Conservation (phyloP, 2,797 vertebrate species). For the Sorex maritimensis region DNA sequence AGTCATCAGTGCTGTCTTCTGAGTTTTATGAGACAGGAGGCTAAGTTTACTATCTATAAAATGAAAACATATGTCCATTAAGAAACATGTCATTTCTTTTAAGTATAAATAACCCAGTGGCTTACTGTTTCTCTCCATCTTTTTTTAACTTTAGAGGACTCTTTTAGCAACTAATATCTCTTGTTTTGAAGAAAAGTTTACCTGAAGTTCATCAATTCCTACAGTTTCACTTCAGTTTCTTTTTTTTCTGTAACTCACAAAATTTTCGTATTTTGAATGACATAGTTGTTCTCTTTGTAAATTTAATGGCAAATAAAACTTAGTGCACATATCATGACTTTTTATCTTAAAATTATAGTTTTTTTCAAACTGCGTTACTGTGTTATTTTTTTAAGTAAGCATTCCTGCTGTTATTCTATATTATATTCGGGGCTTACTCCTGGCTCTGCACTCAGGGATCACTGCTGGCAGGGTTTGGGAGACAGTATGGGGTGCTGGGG, state of each 20-base stretch:
- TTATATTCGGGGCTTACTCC: conserved; percentile 55
- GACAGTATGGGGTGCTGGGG: too few species aligned
- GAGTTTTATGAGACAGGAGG: conserved; percentile 71
- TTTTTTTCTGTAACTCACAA: conserved; percentile 81
- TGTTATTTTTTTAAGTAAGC: conserved; percentile 50
- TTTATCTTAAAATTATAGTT: conserved; percentile 68
- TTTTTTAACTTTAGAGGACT: conserved; percentile 78
- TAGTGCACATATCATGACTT: conserved; percentile 24
- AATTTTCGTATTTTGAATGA: conserved; percentile 73
- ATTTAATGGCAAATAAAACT: conserved; percentile 84
- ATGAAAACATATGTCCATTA: conserved; percentile 40
- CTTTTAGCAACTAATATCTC: conserved; percentile 78
- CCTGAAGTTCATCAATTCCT: conserved; percentile 82
- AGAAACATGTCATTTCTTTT: conserved; percentile 68
- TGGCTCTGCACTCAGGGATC: too few species aligned
- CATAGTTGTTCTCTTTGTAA: conserved; percentile 65
- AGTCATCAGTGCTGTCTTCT: conserved; percentile 59
- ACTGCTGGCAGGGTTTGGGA: too few species aligned
- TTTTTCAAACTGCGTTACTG: conserved; percentile 30
- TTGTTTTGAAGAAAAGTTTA: conserved; percentile 85
- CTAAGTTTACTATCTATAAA: conserved; percentile 65
- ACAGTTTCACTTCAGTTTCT: conserved; percentile 82
- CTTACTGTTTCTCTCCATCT: conserved; percentile 81
- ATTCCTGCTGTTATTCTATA: conserved; percentile 24
- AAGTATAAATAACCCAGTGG: conserved; percentile 56